Base-by-base conservation (phyloP, 1,140 invertebrate species). In the Eueides isabella region DNA sequence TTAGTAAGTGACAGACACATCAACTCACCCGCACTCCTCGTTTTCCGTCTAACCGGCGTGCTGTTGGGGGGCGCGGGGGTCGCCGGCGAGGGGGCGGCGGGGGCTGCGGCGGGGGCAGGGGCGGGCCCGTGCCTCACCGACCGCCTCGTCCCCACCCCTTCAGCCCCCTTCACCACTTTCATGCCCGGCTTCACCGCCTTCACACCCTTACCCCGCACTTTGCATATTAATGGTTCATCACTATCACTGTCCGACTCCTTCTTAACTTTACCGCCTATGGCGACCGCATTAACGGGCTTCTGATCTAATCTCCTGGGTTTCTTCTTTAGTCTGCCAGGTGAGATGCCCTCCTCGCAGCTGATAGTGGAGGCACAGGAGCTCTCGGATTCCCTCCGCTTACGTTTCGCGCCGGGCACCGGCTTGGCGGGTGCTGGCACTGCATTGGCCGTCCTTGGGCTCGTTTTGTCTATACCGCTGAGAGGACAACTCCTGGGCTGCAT, bases 311-410 rank as follows among this genome's bases (percentile, higher is more conserved):
- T 79, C 31, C 83, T 82, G 38, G 85, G 87, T 41, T 92, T 93
- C 80, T 89, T 92, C 74, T 90, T 89, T 48, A 80, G 81, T 11
- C 87, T 74, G 0, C 82, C 87, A 7, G 88, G 90, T 14, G 91
- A 92, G 1, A 85, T 90, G 83, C 92, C 95, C 84, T 88, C 93
- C 73, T 96, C 95, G 48, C 95, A 93, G 77, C 95, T 95, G 70
- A 95, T 92, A 78, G 93, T 93, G 12, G 94, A 95, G 23, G 95
- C 93, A 62, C 94, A 94, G n/a, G 95, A 96, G 84, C 96, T 96
- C 76, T 97, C 97, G 0, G 96, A 97, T 83, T 97, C 96, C 79
- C 96, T 95, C 4, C 97, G 93, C 85, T 97, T 97, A 62, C 97
- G 93, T 81, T 97, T 97, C 5, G 67, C 83, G 74, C 68, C 88